Conservation (phyloP, 2,797 vertebrate genomes). For the Schizothorax lantsangensis region DNA sequence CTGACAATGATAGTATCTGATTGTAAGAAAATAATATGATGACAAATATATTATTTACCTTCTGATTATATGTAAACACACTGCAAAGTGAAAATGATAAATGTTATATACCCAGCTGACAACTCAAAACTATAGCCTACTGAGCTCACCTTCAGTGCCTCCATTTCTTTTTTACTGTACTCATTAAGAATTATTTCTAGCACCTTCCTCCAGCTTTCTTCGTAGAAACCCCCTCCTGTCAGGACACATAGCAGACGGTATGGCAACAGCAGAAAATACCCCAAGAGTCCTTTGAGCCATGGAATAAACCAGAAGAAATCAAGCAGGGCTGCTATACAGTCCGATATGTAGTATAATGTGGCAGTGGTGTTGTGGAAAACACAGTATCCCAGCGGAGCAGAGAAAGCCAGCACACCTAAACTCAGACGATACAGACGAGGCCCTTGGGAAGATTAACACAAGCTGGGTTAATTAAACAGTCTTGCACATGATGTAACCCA, state of each 20-base stretch:
- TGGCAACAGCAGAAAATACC: constrained; percentile 83
- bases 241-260: constrained; percentile 76
- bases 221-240: constrained; percentile 75
- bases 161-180: constrained; percentile 77
- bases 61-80: background rate
- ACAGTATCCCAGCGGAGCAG: constrained; percentile 81
- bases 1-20: constrained; percentile 82
- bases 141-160: constrained; percentile 81
- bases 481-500: background rate
- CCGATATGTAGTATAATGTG: constrained; percentile 82
- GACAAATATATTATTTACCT: background rate
- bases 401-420: constrained; percentile 87
- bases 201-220: constrained; percentile 78
- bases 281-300: constrained; percentile 77
- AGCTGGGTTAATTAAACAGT: constrained; percentile 21
- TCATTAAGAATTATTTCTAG: constrained; percentile 82
- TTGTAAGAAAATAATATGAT: constrained; percentile 17
- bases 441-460: constrained; percentile 63
- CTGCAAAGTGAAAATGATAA: background rate
- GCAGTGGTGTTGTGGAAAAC: constrained; percentile 83
- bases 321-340: constrained; percentile 81
- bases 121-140: background rate
- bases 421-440: constrained; percentile 83
- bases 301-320: constrained; percentile 86
- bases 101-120: background rate